Percentiles rank a stretch among this genome's conserved stretches.
These are phyloP conservation scores for Hypothenemus hampei DNA, from an alignment of 1,140 invertebrate species.

Conservation along the genomic window DNA sequence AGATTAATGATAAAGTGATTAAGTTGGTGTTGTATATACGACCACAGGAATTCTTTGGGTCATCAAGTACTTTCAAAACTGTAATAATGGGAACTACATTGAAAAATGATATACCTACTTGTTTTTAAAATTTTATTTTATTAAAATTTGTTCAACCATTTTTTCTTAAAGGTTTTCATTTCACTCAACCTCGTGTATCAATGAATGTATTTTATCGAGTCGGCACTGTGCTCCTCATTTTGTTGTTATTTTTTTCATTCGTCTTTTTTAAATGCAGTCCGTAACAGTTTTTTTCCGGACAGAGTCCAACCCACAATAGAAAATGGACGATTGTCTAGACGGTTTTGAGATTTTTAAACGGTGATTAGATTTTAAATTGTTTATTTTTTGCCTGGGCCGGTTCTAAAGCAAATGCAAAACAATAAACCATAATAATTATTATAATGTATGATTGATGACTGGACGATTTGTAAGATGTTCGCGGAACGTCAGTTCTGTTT, in stretches of 20 bases:
- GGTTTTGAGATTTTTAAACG: conserved; percentile 11
- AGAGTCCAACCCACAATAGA: conserved; percentile 8
- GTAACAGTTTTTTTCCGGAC: background rate
- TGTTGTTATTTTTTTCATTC: background rate
- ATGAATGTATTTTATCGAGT: no score
- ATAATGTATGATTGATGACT: conserved; percentile 13
- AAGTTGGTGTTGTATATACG: no score
- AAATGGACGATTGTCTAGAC: conserved; percentile 16
- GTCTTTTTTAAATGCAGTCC: background rate
- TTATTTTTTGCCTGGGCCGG: conserved; percentile 7
- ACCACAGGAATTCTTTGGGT: no score
- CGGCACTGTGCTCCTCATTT: no score
- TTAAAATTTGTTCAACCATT: no score
- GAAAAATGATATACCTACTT: no score
- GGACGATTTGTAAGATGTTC: conserved; percentile 10
- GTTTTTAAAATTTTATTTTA: no score
- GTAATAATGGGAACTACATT: no score
- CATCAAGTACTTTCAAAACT: no score
- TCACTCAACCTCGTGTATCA: no score
- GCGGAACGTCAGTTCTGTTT: background rate
- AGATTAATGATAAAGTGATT: no score
- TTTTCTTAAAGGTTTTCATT: no score
- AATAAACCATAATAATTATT: conserved; percentile 6
- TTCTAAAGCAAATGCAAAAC: conserved; percentile 4
- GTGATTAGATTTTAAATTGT: conserved; percentile 14